Evolutionary conservation across 2,888 invertebrate species (phyloP).

Genomic region (Luperina nickerlii): DNA sequence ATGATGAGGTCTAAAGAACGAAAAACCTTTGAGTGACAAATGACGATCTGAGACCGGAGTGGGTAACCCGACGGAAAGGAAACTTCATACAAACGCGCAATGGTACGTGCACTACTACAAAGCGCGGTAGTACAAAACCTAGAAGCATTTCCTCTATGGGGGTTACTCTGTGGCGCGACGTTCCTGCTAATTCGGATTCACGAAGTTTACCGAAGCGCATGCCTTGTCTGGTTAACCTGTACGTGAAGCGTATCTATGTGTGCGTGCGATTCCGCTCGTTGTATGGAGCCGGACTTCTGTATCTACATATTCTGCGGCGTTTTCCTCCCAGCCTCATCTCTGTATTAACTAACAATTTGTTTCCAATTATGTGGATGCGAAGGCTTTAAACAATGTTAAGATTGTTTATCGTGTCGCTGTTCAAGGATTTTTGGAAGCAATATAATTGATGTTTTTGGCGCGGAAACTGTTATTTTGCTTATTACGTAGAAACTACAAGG

Average conservation of each 20-base stretch:
- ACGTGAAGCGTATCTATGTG: not conserved
- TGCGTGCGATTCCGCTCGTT: too few species aligned
- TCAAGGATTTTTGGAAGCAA: slow-evolving; percentile 23
- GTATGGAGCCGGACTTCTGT: slow-evolving; percentile 4
- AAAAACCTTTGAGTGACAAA: not conserved
- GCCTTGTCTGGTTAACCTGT: not conserved
- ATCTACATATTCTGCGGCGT: not conserved
- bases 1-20: not conserved
- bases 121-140: not conserved
- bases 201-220: not conserved
- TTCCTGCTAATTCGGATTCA: not conserved
- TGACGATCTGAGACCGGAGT: not conserved
- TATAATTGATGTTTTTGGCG: too few species aligned
- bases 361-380: slow-evolving; percentile 50
- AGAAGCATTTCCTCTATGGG: not conserved
- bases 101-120: not conserved
- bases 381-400: slow-evolving; percentile 40
- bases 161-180: not conserved
- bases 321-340: slow-evolving; percentile 6
- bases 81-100: not conserved
- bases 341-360: slow-evolving; percentile 59
- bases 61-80: too few species aligned
- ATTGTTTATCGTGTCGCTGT: slow-evolving; percentile 14
- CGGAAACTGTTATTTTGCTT: too few species aligned
- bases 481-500: too few species aligned